These are phyloP conservation scores for Pyrocoelia pectoralis DNA, from an alignment of 2,888 invertebrate species.

Conservation along the genomic window DNA sequence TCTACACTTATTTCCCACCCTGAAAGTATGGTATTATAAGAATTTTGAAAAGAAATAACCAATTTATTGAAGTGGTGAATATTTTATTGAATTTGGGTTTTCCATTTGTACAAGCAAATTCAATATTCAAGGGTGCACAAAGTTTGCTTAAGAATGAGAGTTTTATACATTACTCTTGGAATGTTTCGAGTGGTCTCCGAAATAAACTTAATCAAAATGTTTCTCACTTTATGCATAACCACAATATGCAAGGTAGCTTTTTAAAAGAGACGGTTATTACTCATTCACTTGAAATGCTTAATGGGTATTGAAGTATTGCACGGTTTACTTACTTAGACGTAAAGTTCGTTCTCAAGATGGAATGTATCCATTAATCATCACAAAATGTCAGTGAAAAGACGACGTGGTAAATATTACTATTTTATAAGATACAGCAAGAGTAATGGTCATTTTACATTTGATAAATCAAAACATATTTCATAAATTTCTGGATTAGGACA, in stretches of 20 bases:
- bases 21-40: slow-evolving; percentile 49
- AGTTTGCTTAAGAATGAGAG: slow-evolving; percentile 28
- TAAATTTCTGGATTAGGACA: too few species aligned
- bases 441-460: too few species aligned
- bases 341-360: too few species aligned
- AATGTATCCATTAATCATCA: too few species aligned
- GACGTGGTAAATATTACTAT: too few species aligned
- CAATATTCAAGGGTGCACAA: slow-evolving; percentile 28
- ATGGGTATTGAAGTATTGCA: too few species aligned
- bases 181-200: background rate
- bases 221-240: background rate
- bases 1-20: slow-evolving; percentile 44
- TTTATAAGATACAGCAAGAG: too few species aligned
- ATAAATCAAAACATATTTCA: too few species aligned
- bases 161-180: slow-evolving; percentile 11
- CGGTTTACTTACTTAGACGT: too few species aligned
- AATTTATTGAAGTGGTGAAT: slow-evolving; percentile 57
- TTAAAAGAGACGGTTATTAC: too few species aligned
- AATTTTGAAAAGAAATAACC: slow-evolving; percentile 50
- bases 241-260: background rate
- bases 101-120: slow-evolving; percentile 48
- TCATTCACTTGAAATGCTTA: too few species aligned
- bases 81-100: slow-evolving; percentile 56
- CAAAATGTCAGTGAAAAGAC: too few species aligned
- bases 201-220: background rate